Evolutionary conservation across 2,888 invertebrate species (phyloP), one percentile per base, ranked within the genome.

Genomic region (Sesia apiformis): DNA sequence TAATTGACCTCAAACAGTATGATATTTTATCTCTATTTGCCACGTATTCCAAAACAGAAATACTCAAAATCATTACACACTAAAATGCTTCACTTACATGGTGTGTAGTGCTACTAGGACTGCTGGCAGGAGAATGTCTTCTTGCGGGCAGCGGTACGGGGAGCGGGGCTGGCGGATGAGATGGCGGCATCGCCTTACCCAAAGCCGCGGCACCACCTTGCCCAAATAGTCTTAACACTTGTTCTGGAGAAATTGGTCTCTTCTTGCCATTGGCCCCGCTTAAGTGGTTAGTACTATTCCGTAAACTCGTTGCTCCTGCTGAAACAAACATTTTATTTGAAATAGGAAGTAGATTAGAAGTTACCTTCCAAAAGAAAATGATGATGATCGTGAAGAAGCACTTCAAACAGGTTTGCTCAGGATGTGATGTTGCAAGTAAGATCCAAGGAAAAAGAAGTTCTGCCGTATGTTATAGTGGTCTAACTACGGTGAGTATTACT

Each of bases 211-310:
- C 83, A 6, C 87, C 87, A 38, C 89, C 89, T 65, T 90, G 90
- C 59, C 92, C 92, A 67, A 92, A 92, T 75, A 92, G 78, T 77
- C 93, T 91, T 68, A 94, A 84, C 70, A 93, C 93, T 88, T 96
- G 96, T 89, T 96, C 96, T 59, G 96, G 96, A 52, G 96, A 96
- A 64, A 96, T 96, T 60, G 95, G 94, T 58, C 94, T 90, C 79
- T 94, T 94, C 84, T 94, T 94, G 76, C 91, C 91, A 75, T 92
- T 91, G 92, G 72, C 76, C 49, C 90, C 90, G 69, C 92, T 91
- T 66, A 91, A 81, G 72, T 91, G 91, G 62, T 81, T 87, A 52
- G 84, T 84, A 64, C 88, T 88, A 65, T 87, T 87, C 42, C 88
- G 69, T 59, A 88, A 69, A 62, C 86, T 87, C 46, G 84, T 76